Percentiles rank a stretch among this genome's conserved stretches.
Conservation (phyloP, 2,113 vertebrate species). For the Xiphophorus hellerii region DNA sequence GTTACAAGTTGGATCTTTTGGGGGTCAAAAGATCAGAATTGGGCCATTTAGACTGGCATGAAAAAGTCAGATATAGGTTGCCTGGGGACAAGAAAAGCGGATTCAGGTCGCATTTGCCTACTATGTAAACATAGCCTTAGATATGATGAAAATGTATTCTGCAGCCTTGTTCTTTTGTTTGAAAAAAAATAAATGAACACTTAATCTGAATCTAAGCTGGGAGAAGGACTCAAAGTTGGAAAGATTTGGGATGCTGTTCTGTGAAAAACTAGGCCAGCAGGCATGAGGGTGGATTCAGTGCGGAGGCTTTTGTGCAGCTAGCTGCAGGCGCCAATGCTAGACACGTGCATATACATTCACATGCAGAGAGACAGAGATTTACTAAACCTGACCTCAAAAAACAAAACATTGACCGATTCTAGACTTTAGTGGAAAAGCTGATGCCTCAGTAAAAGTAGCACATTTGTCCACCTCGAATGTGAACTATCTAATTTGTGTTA, state of each 20-base stretch:
- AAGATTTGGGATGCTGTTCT: slow-evolving; percentile 50
- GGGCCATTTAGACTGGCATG: no score
- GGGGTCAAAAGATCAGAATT: no score
- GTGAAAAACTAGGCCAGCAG: slow-evolving; percentile 67
- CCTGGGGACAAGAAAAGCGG: no score
- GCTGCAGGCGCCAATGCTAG: slow-evolving; percentile 25
- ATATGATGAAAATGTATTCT: slow-evolving; percentile 3
- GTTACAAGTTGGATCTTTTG: no score
- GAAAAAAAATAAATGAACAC: slow-evolving; percentile 21
- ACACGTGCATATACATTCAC: slow-evolving; percentile 26
- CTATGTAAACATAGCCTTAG: neutral
- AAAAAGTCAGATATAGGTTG: no score
- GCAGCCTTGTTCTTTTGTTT: slow-evolving; percentile 6
- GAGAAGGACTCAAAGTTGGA: slow-evolving; percentile 27
- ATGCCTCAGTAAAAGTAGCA: neutral
- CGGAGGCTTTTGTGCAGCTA: slow-evolving; percentile 38
- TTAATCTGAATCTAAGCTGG: slow-evolving; percentile 55
- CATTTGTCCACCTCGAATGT: neutral
- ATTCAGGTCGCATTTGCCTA: no score
- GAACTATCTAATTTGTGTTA: neutral
- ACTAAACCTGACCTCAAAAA: neutral
- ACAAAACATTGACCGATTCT: neutral
- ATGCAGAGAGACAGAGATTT: slow-evolving; percentile 14
- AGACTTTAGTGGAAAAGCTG: neutral
- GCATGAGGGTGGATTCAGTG: slow-evolving; percentile 34